A percentile compares a stretch with the other conserved stretches of the same genome.
Conservation (phyloP, 2,113 vertebrate species). For the Charadrius vociferus region DNA sequence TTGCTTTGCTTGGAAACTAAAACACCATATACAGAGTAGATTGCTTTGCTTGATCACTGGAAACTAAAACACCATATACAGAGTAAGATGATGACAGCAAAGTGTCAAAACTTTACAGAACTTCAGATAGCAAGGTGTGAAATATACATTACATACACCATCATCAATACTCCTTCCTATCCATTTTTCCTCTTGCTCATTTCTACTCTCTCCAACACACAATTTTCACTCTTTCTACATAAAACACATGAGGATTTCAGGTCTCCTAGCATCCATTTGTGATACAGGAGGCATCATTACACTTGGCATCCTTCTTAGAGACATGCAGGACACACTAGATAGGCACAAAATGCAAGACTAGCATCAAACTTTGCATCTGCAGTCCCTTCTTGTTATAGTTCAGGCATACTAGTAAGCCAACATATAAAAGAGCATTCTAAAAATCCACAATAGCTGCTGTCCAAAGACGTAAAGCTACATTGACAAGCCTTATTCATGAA, state of each 20-base stretch:
- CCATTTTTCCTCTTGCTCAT: background rate
- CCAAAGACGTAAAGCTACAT: background rate
- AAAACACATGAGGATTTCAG: background rate
- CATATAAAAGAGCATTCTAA: background rate
- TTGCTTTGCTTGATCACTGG: background rate
- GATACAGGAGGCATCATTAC: background rate
- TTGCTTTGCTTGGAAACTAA: background rate
- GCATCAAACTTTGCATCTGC: background rate
- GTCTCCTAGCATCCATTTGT: background rate
- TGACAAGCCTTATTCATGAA: background rate
- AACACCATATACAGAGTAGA: background rate
- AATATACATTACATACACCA: background rate
- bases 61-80: background rate
- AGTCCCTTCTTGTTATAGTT: background rate
- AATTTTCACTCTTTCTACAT: background rate
- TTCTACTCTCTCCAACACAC: background rate
- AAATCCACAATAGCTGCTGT: background rate
- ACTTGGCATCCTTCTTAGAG: background rate
- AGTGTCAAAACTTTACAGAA: background rate
- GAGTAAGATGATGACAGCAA: background rate
- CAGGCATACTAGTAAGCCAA: background rate
- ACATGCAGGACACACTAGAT: background rate
- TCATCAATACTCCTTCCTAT: background rate
- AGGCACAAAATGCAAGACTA: background rate
- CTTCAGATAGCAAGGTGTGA: background rate